These are phyloP conservation scores for Montifringilla adamsi DNA, from an alignment of 2,113 vertebrate species.

Conservation along the genomic window DNA sequence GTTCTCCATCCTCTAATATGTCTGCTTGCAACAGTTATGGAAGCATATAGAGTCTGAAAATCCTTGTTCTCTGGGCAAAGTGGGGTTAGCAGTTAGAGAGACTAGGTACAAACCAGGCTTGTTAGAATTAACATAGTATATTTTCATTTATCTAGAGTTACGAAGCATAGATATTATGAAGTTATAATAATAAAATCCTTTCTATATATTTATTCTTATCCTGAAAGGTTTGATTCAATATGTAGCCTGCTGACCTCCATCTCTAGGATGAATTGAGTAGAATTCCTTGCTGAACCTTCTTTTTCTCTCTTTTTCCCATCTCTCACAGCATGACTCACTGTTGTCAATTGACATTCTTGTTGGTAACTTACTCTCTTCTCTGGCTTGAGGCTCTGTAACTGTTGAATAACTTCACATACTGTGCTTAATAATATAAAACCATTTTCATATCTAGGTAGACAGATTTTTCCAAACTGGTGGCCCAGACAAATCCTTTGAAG, in stretches of 20 bases:
- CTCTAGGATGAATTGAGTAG: neutral
- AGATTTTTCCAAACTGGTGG: neutral
- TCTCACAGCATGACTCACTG: neutral
- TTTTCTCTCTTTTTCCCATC: neutral
- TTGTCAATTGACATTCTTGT: neutral
- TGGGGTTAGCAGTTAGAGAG: neutral
- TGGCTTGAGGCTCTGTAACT: neutral
- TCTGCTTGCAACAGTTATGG: neutral
- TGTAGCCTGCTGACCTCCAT: neutral
- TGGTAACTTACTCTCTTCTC: neutral
- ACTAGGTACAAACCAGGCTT: neutral
- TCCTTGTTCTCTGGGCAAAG: neutral
- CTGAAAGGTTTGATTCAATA: neutral
- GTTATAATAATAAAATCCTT: neutral
- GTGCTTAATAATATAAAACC: neutral
- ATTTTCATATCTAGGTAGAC: conserved; percentile 11
- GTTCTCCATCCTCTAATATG: neutral
- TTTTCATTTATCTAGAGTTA: neutral
- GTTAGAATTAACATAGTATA: neutral
- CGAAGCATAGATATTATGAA: neutral
- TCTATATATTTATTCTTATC: neutral
- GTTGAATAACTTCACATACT: conserved; percentile 5
- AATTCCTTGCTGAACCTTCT: neutral
- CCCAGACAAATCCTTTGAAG: neutral
- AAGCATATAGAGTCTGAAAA: neutral